phyloP scores from a whole-genome alignment of 1,140 invertebrate genomes.

The Papilio aristodemus region DNA sequence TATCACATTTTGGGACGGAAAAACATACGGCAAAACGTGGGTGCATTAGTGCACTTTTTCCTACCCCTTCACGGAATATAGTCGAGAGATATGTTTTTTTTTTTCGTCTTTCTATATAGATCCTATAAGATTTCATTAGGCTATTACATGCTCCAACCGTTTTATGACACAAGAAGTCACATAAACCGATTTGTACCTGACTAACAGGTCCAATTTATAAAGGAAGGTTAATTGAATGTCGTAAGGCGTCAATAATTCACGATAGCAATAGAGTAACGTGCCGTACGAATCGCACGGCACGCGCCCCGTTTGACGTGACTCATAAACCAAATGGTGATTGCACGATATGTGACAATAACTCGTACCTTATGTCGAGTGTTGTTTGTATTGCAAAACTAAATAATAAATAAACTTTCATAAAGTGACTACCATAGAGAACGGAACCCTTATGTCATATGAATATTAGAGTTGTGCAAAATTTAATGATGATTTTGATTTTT shows the following conservation, averaged over 20 bases:
- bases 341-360: not conserved
- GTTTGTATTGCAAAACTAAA: constrained; percentile 1
- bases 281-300: not conserved
- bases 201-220: not conserved
- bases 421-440: not conserved
- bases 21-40: too few relatives aligned
- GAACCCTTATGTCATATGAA: not conserved
- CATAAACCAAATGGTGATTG: constrained; percentile 16
- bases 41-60: too few relatives aligned
- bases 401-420: not conserved
- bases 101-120: not conserved
- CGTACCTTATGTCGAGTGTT: not conserved
- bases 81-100: too few relatives aligned
- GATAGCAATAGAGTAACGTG: not conserved
- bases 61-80: too few relatives aligned
- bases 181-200: not conserved
- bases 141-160: not conserved
- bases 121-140: not conserved
- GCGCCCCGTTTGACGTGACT: constrained; percentile 9
- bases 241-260: constrained; percentile 4
- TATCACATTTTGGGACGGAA: too few relatives aligned
- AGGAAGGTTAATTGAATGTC: not conserved
- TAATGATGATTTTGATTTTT: too few relatives aligned
- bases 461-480: too few relatives aligned
- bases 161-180: not conserved